Percentiles rank a stretch among this genome's conserved stretches.
These are phyloP conservation scores for Sturnira hondurensis DNA, from an alignment of 2,113 vertebrate species.

Conservation along the genomic window DNA sequence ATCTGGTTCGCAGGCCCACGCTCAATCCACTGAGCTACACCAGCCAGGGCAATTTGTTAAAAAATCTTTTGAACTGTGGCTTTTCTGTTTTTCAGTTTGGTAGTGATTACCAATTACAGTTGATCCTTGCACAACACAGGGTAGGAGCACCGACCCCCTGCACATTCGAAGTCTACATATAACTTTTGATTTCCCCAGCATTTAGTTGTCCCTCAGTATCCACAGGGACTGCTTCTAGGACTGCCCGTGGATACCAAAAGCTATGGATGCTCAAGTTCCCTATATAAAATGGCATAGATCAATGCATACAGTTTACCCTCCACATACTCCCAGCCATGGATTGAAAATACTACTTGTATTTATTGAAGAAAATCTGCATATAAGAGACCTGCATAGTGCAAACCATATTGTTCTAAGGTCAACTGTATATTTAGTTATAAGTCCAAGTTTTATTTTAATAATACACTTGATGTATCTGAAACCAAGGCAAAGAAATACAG, in stretches of 20 bases:
- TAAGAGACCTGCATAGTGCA: background rate
- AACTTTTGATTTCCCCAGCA: background rate
- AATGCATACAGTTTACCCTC: background rate
- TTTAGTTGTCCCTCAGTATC: background rate
- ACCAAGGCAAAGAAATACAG: background rate
- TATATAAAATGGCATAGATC: background rate
- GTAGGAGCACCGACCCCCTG: background rate
- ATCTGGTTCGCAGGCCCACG: too few relatives aligned
- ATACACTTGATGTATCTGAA: conserved; percentile 9
- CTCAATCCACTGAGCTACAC: too few relatives aligned
- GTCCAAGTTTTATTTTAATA: conserved; percentile 19
- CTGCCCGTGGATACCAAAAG: background rate
- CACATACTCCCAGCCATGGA: background rate
- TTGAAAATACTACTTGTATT: background rate
- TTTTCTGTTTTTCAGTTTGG: conserved; percentile 37
- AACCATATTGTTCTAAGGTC: background rate
- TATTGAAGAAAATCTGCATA: background rate
- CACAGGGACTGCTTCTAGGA: background rate
- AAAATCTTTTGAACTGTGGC: background rate
- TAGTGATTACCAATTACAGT: background rate
- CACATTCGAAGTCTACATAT: background rate
- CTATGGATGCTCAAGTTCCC: background rate
- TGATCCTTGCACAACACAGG: background rate
- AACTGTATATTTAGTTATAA: background rate
- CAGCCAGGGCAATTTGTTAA: too few relatives aligned